Evolutionary conservation across 2,888 invertebrate genomes (phyloP).

Genomic region (Ornithoptera alexandrae): DNA sequence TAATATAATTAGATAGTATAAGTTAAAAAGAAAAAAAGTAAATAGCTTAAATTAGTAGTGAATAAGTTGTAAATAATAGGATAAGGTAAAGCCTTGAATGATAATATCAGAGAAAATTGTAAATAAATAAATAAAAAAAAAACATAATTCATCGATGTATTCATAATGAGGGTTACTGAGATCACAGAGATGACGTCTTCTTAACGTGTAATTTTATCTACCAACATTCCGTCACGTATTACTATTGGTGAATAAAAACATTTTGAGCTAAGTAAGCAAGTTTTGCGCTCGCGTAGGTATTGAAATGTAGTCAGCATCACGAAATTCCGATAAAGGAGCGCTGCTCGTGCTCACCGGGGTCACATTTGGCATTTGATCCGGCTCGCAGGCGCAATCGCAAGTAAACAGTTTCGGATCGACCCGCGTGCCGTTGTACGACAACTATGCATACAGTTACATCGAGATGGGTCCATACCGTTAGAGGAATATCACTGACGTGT

Average conservation of each 20-base stretch:
- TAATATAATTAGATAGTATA: too few species aligned
- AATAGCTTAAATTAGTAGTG: too few species aligned
- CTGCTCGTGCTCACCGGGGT: constrained; percentile 55
- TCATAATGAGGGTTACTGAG: too few species aligned
- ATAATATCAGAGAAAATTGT: too few species aligned
- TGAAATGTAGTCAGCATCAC: constrained; percentile 26
- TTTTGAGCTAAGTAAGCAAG: constrained; percentile 32
- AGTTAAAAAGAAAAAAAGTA: too few species aligned
- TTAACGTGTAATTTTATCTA: not conserved
- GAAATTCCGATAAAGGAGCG: constrained; percentile 52
- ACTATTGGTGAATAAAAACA: constrained; percentile 19
- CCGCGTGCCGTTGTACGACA: constrained; percentile 54
- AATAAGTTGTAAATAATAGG: too few species aligned
- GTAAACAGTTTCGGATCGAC: constrained; percentile 52
- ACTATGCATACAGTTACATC: constrained; percentile 63
- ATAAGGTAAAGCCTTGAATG: too few species aligned
- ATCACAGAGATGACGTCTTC: not conserved
- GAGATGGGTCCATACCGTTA: constrained; percentile 58
- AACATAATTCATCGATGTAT: too few species aligned
- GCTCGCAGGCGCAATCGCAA: constrained; percentile 44
- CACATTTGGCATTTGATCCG: constrained; percentile 62
- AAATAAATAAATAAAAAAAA: too few species aligned
- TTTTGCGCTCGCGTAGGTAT: constrained; percentile 6
- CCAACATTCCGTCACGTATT: constrained; percentile 17
- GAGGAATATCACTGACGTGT: constrained; percentile 42